Evolutionary conservation across 2,888 invertebrate genomes (phyloP).

Genomic region (Autographa pulchrina): DNA sequence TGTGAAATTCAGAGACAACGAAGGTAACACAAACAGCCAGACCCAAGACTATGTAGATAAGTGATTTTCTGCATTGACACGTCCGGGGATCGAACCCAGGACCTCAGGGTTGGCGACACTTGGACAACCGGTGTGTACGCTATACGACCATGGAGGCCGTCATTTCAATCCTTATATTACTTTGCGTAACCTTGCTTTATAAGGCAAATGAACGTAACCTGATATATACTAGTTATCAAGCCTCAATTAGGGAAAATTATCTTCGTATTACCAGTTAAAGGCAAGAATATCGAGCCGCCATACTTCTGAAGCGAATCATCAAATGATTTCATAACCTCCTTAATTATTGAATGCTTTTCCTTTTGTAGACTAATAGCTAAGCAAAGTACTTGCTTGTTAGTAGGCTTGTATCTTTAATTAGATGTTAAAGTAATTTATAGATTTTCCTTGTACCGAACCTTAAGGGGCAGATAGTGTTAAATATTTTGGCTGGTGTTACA

Average conservation of each 20-base stretch:
- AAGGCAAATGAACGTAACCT: slow-evolving; percentile 15
- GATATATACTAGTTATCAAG: slow-evolving; percentile 1
- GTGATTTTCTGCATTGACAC: too few species aligned
- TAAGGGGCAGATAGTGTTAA: too few species aligned
- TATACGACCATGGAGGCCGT: too few species aligned
- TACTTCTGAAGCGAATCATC: neutral
- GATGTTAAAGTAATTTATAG: too few species aligned
- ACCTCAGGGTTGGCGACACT: too few species aligned
- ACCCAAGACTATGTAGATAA: too few species aligned
- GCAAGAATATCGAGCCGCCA: slow-evolving; percentile 1
- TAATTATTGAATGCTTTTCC: neutral
- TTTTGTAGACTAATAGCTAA: neutral
- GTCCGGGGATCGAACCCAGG: too few species aligned
- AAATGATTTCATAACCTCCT: slow-evolving; percentile 1
- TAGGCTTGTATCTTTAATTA: neutral
- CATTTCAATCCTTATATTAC: slow-evolving; percentile 25
- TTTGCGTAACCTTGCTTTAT: slow-evolving; percentile 39
- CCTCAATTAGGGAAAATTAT: neutral
- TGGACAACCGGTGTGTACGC: too few species aligned
- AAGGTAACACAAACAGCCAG: too few species aligned
- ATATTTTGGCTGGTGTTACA: too few species aligned
- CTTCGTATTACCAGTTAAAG: slow-evolving; percentile 2
- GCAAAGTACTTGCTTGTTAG: neutral
- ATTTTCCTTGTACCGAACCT: too few species aligned
- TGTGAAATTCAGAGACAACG: too few species aligned